These are phyloP conservation scores for Brenthis daphne DNA, from an alignment of 2,888 invertebrate species.

Conservation along the genomic window DNA sequence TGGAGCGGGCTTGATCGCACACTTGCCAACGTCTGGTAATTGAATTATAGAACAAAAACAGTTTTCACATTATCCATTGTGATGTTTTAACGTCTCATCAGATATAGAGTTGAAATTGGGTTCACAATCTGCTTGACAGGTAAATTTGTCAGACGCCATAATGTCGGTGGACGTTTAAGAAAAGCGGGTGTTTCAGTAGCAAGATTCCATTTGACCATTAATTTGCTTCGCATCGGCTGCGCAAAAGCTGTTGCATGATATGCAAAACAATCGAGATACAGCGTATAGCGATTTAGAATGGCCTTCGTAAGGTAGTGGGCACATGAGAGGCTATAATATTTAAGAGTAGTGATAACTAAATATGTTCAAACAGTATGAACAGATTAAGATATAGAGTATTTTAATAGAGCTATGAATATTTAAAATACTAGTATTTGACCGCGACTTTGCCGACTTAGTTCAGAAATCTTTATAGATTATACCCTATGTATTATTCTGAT, in stretches of 20 bases:
- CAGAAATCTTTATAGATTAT: too few species aligned
- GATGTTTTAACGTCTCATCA: slow-evolving; percentile 45
- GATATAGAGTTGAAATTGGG: slow-evolving; percentile 55
- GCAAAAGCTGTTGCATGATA: slow-evolving; percentile 61
- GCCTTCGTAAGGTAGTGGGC: slow-evolving; percentile 21
- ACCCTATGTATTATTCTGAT: too few species aligned
- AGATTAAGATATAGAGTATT: too few species aligned
- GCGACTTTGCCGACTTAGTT: too few species aligned
- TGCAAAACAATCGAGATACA: slow-evolving; percentile 78
- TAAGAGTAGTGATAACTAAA: neutral
- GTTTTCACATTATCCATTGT: slow-evolving; percentile 47
- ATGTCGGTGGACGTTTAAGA: slow-evolving; percentile 57
- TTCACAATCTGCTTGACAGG: slow-evolving; percentile 41
- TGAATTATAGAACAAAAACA: slow-evolving; percentile 72
- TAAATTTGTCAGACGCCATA: slow-evolving; percentile 44
- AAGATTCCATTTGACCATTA: slow-evolving; percentile 73
- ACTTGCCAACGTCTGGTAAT: slow-evolving; percentile 68
- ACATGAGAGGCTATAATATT: neutral
- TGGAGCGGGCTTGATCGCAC: slow-evolving; percentile 59
- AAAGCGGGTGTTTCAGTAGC: slow-evolving; percentile 54
- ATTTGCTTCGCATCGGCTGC: slow-evolving; percentile 68
- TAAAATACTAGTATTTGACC: too few species aligned
- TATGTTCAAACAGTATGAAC: too few species aligned
- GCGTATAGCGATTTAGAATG: slow-evolving; percentile 49
- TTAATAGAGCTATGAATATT: too few species aligned